A percentile compares a stretch with the other conserved stretches of the same genome.
Conservation (phyloP, 1,140 invertebrate species). For the Glomeris maerens region DNA sequence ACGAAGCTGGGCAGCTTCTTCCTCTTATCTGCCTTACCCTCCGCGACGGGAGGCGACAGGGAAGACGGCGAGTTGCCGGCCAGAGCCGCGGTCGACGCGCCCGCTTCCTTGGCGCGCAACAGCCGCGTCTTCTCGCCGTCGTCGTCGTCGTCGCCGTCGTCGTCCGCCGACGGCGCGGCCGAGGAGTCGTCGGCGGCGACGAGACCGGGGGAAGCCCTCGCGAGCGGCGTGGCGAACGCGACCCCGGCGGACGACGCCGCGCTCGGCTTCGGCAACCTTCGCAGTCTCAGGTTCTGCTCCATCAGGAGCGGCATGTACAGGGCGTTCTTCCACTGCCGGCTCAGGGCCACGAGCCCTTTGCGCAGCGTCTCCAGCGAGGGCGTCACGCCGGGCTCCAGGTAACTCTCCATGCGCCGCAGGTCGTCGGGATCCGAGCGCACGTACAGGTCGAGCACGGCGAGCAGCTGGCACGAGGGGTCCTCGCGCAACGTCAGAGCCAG, state of each 20-base stretch:
- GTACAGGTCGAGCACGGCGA: constrained; percentile 73
- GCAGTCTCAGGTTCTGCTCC: constrained; percentile 59
- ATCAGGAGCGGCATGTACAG: constrained; percentile 81
- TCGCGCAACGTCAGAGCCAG: constrained; percentile 82
- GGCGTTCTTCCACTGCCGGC: constrained; percentile 92
- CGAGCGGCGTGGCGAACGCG: constrained; percentile 33
- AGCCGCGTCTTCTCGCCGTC: constrained; percentile 16
- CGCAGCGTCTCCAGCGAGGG: constrained; percentile 77
- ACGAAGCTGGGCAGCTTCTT: constrained; percentile 43
- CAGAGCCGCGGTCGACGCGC: constrained; percentile 18
- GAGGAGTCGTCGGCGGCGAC: constrained; percentile 20
- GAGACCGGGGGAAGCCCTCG: constrained; percentile 15
- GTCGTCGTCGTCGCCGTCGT: background rate
- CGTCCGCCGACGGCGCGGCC: constrained; percentile 17
- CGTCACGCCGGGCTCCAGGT: constrained; percentile 64
- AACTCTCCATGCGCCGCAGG: constrained; percentile 58
- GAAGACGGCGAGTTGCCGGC: too few species aligned
- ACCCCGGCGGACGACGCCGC: constrained; percentile 78
- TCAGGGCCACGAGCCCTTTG: constrained; percentile 77
- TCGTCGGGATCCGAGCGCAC: constrained; percentile 60
- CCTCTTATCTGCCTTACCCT: too few species aligned
- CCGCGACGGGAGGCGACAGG: too few species aligned
- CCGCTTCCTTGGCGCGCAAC: constrained; percentile 21
- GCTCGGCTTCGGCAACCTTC: constrained; percentile 53
- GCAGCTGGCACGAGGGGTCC: constrained; percentile 88